Evolutionary conservation across 2,113 vertebrate species (phyloP).

Genomic region (Pampusana beccarii): DNA sequence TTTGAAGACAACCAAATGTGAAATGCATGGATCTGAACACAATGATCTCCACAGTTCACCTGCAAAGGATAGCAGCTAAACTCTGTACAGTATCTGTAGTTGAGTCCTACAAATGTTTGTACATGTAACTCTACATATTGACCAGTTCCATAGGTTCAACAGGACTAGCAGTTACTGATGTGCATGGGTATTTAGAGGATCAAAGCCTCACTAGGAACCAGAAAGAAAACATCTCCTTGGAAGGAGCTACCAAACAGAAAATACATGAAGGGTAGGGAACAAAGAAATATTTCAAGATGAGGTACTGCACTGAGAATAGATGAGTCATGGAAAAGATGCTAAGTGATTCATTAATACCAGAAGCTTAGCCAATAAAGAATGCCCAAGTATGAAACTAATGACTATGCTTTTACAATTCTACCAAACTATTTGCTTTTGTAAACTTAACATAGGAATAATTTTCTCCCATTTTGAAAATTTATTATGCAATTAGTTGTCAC

Average conservation of each 20-base stretch:
- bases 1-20: not conserved
- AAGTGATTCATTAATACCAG: conserved; percentile 62
- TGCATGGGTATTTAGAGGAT: not conserved
- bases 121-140: not conserved
- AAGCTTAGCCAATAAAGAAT: conserved; percentile 32
- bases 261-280: not conserved
- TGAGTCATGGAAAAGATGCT: conserved; percentile 57
- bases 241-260: conserved; percentile 28
- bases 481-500: conserved; percentile 64
- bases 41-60: not conserved
- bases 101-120: not conserved
- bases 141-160: not conserved
- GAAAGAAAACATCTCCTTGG: conserved; percentile 34
- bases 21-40: not conserved
- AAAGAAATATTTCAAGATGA: conserved; percentile 59
- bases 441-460: conserved; percentile 62
- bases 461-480: conserved; percentile 72
- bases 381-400: conserved; percentile 53
- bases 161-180: not conserved
- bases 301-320: conserved; percentile 50
- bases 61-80: not conserved
- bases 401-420: conserved; percentile 46
- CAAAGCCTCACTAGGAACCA: not conserved
- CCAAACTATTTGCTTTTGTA: conserved; percentile 57
- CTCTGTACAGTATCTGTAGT: not conserved